Conservation (phyloP, 2,113 vertebrate species). For the Corynorhinus townsendii region DNA sequence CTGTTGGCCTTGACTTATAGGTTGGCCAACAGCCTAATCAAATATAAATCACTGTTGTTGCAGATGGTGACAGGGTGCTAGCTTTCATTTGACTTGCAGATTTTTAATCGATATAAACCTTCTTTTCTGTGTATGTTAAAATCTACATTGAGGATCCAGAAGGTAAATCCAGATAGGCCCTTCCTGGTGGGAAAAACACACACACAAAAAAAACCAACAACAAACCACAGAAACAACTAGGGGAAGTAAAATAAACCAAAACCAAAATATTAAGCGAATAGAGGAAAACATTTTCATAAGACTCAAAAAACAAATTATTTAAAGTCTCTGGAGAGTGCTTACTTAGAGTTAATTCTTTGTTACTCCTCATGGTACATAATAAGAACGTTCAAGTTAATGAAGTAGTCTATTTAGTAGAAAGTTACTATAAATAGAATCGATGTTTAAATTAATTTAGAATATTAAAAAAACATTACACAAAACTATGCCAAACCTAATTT, state of each 20-base stretch:
- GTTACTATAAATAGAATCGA: neutral
- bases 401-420: neutral
- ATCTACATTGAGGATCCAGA: slow-evolving; percentile 10
- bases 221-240: neutral
- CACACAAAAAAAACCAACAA: neutral
- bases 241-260: neutral
- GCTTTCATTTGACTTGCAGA: slow-evolving; percentile 54
- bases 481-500: neutral
- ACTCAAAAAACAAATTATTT: slow-evolving; percentile 14
- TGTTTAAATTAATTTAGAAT: neutral
- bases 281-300: slow-evolving; percentile 35
- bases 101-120: slow-evolving; percentile 52
- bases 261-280: neutral
- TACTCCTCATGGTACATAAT: neutral
- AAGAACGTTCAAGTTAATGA: neutral
- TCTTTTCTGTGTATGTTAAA: slow-evolving; percentile 13
- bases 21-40: slow-evolving; percentile 51
- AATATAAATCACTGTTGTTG: slow-evolving; percentile 52
- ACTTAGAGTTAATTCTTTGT: neutral
- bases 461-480: neutral
- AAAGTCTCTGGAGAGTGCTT: neutral
- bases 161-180: neutral
- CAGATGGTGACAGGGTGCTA: slow-evolving; percentile 62
- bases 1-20: slow-evolving; percentile 43
- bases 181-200: neutral